Conservation (phyloP, 2,888 invertebrate species). For the Theodoxus fluviatilis region DNA sequence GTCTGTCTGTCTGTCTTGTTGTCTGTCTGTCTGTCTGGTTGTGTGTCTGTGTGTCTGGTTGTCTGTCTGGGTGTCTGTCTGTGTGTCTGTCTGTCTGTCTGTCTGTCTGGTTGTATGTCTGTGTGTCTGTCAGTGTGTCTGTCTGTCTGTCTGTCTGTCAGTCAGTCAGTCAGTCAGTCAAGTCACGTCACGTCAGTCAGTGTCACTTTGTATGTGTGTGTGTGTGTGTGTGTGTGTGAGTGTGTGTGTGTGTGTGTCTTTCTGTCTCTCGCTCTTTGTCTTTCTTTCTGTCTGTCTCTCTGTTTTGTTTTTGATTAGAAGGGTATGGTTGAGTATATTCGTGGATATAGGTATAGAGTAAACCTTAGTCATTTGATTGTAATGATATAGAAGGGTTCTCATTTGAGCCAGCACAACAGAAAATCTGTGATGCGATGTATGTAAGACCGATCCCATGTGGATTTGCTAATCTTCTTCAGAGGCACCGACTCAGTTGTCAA, state of each 20-base stretch:
- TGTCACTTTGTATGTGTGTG: constrained; percentile 8
- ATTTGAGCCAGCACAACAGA: no score
- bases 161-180: constrained; percentile 11
- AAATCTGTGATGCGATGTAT: no score
- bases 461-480: no score
- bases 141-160: not conserved
- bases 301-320: no score
- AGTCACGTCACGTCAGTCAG: no score
- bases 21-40: not conserved
- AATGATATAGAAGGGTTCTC: no score
- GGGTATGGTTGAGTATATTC: no score
- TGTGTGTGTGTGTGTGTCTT: not conserved
- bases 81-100: constrained; percentile 19
- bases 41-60: constrained; percentile 16
- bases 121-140: not conserved
- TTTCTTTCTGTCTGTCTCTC: not conserved
- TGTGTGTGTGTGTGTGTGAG: not conserved
- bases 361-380: no score
- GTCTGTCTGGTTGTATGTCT: constrained; percentile 1
- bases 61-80: constrained; percentile 5
- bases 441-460: no score
- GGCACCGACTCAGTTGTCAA: not conserved
- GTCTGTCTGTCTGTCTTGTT: not conserved
- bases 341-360: no score
- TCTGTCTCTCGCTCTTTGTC: not conserved